These are phyloP conservation scores for Bos indicus DNA, from an alignment of 2,113 vertebrate genomes.

Conservation along the genomic window DNA sequence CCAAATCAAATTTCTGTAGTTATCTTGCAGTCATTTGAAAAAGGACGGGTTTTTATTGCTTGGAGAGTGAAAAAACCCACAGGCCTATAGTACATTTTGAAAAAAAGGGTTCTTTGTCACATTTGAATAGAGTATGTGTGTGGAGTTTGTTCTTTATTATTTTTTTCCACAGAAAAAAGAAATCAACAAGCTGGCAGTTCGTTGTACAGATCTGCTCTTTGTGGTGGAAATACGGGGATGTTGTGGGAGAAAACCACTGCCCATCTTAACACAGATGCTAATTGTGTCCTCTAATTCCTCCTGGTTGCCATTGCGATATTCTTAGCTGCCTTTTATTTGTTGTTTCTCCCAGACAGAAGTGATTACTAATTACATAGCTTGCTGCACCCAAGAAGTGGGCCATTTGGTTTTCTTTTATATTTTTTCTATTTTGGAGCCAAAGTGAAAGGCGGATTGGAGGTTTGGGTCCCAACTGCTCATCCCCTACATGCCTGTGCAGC, in stretches of 20 bases:
- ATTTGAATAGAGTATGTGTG: slow-evolving; percentile 57
- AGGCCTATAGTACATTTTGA: background rate
- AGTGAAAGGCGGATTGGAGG: slow-evolving; percentile 1
- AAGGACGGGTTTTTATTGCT: slow-evolving; percentile 33
- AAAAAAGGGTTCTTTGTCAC: slow-evolving; percentile 60
- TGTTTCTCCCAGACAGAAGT: slow-evolving; percentile 70
- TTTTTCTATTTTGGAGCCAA: background rate
- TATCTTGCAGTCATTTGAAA: slow-evolving; percentile 38
- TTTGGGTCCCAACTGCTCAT: slow-evolving; percentile 53
- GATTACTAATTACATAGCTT: slow-evolving; percentile 73
- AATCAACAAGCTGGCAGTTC: slow-evolving; percentile 45
- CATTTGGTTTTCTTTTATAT: slow-evolving; percentile 59
- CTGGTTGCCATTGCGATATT: slow-evolving; percentile 47
- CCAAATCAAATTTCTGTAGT: slow-evolving; percentile 36
- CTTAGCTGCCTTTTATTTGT: slow-evolving; percentile 74
- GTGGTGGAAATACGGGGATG: slow-evolving; percentile 54
- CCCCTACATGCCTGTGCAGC: slow-evolving; percentile 21
- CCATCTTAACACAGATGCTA: slow-evolving; percentile 64
- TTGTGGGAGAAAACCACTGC: slow-evolving; percentile 49
- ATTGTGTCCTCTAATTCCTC: slow-evolving; percentile 60
- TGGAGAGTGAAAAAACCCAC: slow-evolving; percentile 22
- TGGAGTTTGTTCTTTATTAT: slow-evolving; percentile 44
- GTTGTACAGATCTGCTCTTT: slow-evolving; percentile 51
- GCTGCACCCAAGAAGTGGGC: slow-evolving; percentile 51
- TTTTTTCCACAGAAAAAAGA: slow-evolving; percentile 40